Base-by-base conservation (phyloP, 2,888 invertebrate species). In the Masnerella sp. region DNA sequence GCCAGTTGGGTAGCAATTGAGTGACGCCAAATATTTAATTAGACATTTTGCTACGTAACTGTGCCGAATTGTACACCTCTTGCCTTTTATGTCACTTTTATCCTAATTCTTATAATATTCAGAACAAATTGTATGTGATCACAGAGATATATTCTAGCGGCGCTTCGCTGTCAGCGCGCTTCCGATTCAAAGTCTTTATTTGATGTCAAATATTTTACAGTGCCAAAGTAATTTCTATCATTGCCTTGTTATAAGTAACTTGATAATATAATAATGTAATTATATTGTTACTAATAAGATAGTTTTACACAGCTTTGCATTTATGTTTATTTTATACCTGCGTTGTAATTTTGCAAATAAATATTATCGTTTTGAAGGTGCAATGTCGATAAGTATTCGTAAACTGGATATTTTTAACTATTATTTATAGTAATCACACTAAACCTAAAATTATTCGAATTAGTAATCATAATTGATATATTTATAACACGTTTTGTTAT, bases 21-120 rank as follows among this genome's bases (percentile, higher is more conserved):
- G 82, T 82, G 82, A 85, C 81, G 81, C 87, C 87, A 87, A 86
- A 86, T 87, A 87, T 87, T 86, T 85, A 86, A 86, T 82, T 84
- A 85, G 81, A 83, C 84, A 84, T 85, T 86, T 85, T 85, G 85
- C 84, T 87, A 85, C 84, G 81, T 86, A 86, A 84, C 83, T 83
- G 83, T 54, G 14, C 59, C 45, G 42, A 34, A 59, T 71, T 75
- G 68, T 76, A 71, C 59, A 45, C 43, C 40, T 71, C 69, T 65
- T 72, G 70, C 75, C 71, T 72, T 64, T 58, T 59, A 59, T 42
- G 47, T 49, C 45, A 64, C 43, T 64, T 71, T 51, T 68, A 51
- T 14, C 7, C n/a, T 65, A 58, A 64, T 69, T 62, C 62, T 51
- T 56, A 61, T 61, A n/a, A n/a, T n/a, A n/a, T 14, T 8, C 40